Percentiles rank a stretch among this genome's conserved stretches.
Evolutionary conservation across 2,888 invertebrate species (phyloP).

Genomic region (Rhopalosiphum nymphaeae): DNA sequence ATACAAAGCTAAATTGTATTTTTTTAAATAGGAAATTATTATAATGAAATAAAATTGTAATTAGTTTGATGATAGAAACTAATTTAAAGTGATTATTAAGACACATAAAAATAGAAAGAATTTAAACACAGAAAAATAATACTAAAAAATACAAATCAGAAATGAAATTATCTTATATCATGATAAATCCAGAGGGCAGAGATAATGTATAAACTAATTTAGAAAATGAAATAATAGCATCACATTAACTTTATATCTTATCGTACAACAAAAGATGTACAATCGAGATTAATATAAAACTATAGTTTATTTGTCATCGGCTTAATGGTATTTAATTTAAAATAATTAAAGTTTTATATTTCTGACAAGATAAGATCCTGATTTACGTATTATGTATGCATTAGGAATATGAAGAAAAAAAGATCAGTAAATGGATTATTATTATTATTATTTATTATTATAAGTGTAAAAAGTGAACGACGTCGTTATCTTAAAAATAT

Average conservation of each 20-base stretch:
- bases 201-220: not conserved
- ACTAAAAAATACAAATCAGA: not conserved
- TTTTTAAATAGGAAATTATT: not conserved
- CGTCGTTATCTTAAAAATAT: not conserved
- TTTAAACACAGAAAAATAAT: not conserved
- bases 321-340: not conserved
- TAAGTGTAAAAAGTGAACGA: not conserved
- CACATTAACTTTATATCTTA: not conserved
- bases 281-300: not conserved
- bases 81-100: not conserved
- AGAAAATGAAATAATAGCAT: not conserved
- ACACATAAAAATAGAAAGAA: not conserved
- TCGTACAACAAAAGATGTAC: not conserved
- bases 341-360: not conserved
- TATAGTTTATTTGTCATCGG: not conserved
- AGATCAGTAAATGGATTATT: not conserved
- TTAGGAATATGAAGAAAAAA: not conserved
- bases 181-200: not conserved
- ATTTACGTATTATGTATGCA: not conserved
- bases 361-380: not conserved
- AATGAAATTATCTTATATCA: not conserved
- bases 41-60: not conserved
- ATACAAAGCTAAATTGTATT: not conserved
- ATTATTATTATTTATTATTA: not conserved
- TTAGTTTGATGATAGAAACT: not conserved